Base-by-base conservation (phyloP, 1,140 invertebrate genomes). In the Bombus fervidus region DNA sequence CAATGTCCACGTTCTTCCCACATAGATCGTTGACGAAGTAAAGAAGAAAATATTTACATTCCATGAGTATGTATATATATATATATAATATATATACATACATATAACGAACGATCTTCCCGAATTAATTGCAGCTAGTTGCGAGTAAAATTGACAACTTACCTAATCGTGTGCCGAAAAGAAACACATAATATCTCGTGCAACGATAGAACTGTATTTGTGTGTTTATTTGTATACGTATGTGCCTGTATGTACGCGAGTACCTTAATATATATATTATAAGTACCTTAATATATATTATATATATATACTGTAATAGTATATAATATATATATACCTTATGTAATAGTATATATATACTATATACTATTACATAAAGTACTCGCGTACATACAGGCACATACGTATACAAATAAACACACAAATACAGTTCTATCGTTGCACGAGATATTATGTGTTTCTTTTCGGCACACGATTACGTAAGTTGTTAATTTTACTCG, bases 41-140 rank as follows among this genome's bases (percentile, higher is more conserved):
- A 64, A 34, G 57, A 15, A 37, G 25, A 39, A 37, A 84, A 79
- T 80, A 85, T 80, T 85, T 73, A 72, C 77, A 80, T 79, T 80
- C 68, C 83, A 57, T 37, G 73, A 57, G 53, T 53, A n/a, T 57
- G 68, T 37, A 81, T 34, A 39, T 25, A 71, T 41, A 41, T 25
- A 47, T n/a, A n/a, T n/a, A n/a, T n/a, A n/a, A n/a, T n/a, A n/a
- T n/a, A n/a, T n/a, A n/a, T n/a, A n/a, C n/a, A n/a, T n/a, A n/a
- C n/a, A n/a, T 1, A 37, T 59, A 34, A 72, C 37, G 25, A 41
- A 72, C 37, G 18, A 59, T 73, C 12, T 18, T 39, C 22, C 15
- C 10, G 31, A 62, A 34, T 73, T 25, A 28, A 28, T 4, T 73
- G 34, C 18, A 13, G 25, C n/a, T 25, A 53, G 22, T 53, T 28